Evolutionary conservation across 1,140 invertebrate genomes (phyloP).

Genomic region (Drosophila trapezifrons): DNA sequence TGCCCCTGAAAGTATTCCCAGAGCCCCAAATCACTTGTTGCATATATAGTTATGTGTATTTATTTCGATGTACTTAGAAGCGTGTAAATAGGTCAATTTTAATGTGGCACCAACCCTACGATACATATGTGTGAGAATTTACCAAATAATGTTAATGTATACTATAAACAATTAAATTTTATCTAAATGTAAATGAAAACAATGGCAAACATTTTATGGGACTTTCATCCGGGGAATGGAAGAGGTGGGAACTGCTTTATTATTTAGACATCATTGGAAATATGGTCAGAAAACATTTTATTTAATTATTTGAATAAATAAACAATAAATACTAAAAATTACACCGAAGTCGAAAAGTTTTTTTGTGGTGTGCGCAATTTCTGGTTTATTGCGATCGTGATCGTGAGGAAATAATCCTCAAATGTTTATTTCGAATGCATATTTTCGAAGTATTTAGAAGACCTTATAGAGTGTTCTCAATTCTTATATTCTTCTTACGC

Average conservation of each 20-base stretch:
- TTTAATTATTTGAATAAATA: not conserved
- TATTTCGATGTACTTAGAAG: constrained; percentile 42
- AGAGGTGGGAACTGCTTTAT: not conserved
- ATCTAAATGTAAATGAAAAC: constrained; percentile 16
- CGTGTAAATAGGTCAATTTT: constrained; percentile 48
- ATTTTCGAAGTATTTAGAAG: too few species aligned
- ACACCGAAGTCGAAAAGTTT: too few species aligned
- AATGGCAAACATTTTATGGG: not conserved
- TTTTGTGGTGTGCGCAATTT: too few species aligned
- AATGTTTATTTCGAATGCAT: too few species aligned
- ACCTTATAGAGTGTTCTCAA: too few species aligned
- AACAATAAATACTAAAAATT: not conserved
- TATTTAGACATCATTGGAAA: not conserved
- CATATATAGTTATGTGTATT: constrained; percentile 28
- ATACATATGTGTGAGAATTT: constrained; percentile 55
- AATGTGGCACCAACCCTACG: constrained; percentile 47
- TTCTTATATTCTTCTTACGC: too few species aligned
- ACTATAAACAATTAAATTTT: constrained; percentile 44
- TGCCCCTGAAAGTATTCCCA: constrained; percentile 23
- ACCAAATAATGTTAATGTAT: constrained; percentile 45
- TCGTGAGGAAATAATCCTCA: too few species aligned
- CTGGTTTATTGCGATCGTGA: too few species aligned
- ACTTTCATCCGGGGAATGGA: not conserved
- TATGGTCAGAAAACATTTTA: not conserved
- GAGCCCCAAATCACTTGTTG: constrained; percentile 2